These are phyloP conservation scores for Anthoscopus minutus DNA, from an alignment of 2,113 vertebrate species.

Conservation along the genomic window DNA sequence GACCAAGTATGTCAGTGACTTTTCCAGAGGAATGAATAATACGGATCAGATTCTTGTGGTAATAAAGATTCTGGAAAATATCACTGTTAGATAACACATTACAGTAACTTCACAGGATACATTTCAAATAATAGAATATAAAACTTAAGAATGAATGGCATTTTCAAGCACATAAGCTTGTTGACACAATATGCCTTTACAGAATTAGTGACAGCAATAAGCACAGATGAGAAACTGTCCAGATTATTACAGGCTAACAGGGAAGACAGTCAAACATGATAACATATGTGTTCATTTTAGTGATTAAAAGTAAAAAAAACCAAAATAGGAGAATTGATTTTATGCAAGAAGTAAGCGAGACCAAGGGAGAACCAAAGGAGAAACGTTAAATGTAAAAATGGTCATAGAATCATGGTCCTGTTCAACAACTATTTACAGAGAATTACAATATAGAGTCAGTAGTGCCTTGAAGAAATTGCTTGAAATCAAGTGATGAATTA, in stretches of 20 bases:
- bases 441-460: neutral
- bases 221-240: neutral
- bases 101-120: neutral
- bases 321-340: neutral
- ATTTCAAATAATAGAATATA: neutral
- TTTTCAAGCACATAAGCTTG: neutral
- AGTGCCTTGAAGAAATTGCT: neutral
- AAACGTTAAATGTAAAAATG: neutral
- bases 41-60: neutral
- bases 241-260: neutral
- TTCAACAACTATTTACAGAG: neutral
- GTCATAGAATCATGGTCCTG: neutral
- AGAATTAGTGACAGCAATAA: neutral
- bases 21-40: neutral
- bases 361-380: neutral
- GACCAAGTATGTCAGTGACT: neutral
- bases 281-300: neutral
- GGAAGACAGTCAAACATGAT: neutral
- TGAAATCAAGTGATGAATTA: neutral
- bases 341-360: neutral
- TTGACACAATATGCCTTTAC: neutral
- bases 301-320: neutral
- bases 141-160: neutral
- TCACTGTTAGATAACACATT: neutral
- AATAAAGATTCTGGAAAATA: neutral